Base-by-base conservation (phyloP, 2,888 invertebrate species). In the Erebia aethiops region DNA sequence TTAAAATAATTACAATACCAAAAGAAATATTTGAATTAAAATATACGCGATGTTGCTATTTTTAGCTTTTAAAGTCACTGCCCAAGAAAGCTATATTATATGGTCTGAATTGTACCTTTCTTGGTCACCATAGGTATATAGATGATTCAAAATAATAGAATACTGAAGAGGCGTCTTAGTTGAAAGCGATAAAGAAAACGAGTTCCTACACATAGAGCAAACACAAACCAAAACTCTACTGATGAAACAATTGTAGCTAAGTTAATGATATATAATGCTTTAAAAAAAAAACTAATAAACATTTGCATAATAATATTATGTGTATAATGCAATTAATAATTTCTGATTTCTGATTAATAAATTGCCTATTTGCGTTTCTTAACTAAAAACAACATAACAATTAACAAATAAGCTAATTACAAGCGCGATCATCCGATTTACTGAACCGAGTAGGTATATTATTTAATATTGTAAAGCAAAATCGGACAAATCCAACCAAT, bases 401-500 rank as follows among this genome's bases (percentile, higher is more conserved):
- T 68, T 68, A 35, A 57, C 26, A 16, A 66, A 57, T 43, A 16
- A 66, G 14, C 3, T 10, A 61, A 18, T 67, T 35, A 64, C 56
- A 69, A 35, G 54, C 54, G 35, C 65, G 41, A 69, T 46, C 35
- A 49, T 35, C 2, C 14, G 21, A 43, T 9, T 35, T 56, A 46
- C 14, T 16, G 63, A 26, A 58, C 49, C 65, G 35, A 49, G 13
- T 41, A 21, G 1, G 1, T 26, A n/a, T 56, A 64, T 69, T 69
- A 69, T 57, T 57, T 56, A 64, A 69, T 57, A 68, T 35, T 51
- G 51, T 62, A 49, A 18, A 46, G 46, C 41, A 61, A 21, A 61
- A 56, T 21, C 14, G 56, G 46, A 66, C 57, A 66, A 66, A 66
- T 66, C 16, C 16, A 35, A 52, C 5, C 18, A 66, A 11, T 67